These are phyloP conservation scores for Heliocidaris erythrogramma DNA, from an alignment of 35 echinoderm and acorn worm genomes.

Conservation along the genomic window DNA sequence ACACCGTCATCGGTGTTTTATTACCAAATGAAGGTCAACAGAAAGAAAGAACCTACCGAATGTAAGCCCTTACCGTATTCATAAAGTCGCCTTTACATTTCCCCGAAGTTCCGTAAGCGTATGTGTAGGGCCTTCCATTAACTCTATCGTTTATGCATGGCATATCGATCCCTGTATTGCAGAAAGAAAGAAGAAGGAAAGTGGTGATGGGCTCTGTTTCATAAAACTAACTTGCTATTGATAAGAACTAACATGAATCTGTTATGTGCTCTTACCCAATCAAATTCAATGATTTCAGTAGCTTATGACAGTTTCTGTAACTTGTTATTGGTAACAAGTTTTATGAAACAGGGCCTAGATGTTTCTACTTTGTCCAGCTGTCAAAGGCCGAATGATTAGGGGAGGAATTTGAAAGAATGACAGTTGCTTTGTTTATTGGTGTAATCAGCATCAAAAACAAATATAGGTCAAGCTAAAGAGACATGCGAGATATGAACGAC, in stretches of 20 bases:
- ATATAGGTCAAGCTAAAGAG: background rate
- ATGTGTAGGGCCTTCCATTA: conserved; percentile 80
- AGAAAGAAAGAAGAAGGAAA: background rate
- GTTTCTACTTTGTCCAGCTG: background rate
- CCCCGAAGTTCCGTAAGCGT: conserved; percentile 78
- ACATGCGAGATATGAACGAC: no score
- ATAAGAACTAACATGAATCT: background rate
- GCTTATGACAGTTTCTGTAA: no score
- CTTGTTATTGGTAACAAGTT: no score
- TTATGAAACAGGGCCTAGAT: background rate
- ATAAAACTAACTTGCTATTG: background rate
- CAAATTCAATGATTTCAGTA: no score
- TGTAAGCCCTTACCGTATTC: conserved; percentile 77
- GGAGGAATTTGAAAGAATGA: background rate
- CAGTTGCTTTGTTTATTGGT: background rate
- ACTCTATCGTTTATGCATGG: conserved; percentile 78
- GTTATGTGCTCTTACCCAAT: no score
- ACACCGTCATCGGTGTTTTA: background rate
- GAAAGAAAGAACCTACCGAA: background rate
- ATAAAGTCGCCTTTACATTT: conserved; percentile 78
- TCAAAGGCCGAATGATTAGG: background rate
- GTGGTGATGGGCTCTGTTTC: no score
- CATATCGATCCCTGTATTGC: conserved; percentile 81
- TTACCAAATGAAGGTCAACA: background rate
- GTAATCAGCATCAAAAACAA: background rate